Evolutionary conservation across 2,888 invertebrate species (phyloP).

Genomic region (Drosophila kambysellisi): DNA sequence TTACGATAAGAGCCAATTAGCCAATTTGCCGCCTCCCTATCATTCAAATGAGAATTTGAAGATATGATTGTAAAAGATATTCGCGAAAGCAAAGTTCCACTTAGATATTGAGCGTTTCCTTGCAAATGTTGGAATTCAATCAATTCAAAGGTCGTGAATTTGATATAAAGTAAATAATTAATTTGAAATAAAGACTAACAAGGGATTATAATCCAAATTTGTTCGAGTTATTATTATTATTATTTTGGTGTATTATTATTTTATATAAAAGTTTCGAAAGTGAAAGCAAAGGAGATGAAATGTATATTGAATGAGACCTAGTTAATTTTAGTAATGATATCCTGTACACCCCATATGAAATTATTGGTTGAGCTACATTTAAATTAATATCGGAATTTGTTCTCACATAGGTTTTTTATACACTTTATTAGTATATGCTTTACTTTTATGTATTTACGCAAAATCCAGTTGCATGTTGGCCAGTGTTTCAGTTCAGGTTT

Average conservation of each 20-base stretch:
- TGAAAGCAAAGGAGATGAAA: not conserved
- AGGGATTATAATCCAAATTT: not conserved
- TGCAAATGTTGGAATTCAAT: not conserved
- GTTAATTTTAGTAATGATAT: not conserved
- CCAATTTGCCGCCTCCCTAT: not conserved
- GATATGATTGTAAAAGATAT: not conserved
- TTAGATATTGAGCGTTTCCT: not conserved
- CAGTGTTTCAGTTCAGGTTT: conserved; percentile 30
- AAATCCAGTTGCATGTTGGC: conserved; percentile 2
- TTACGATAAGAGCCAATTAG: conserved; percentile 2
- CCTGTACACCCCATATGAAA: not conserved
- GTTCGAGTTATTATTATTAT: not conserved
- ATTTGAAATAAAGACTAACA: not conserved
- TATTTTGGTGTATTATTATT: not conserved
- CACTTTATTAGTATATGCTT: not conserved
- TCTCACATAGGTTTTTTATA: not conserved
- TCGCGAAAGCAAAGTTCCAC: not conserved
- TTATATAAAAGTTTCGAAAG: not conserved
- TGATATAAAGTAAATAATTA: not conserved
- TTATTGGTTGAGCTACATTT: not conserved
- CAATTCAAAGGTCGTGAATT: not conserved
- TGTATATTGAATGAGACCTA: not conserved
- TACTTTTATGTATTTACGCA: not conserved
- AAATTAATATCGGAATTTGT: not conserved
- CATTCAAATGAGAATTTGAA: not conserved